Evolutionary conservation across 2,888 invertebrate species (phyloP), one percentile per base, ranked within the genome.

Genomic region (Cheilosia vulpina): DNA sequence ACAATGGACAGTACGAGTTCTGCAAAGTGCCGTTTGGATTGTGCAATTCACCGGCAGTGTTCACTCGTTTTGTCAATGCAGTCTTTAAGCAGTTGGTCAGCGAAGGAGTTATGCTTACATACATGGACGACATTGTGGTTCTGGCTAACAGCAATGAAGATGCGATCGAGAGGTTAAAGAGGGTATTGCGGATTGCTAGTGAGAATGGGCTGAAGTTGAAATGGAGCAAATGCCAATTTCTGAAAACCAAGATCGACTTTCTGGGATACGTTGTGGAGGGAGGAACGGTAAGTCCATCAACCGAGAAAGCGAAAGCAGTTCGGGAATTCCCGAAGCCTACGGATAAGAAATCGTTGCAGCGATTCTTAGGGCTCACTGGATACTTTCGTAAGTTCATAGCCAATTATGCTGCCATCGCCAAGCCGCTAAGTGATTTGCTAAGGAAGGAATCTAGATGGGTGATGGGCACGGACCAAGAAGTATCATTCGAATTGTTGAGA

Each of bases 61-160:
- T 41, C 15, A 41, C 41, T 0, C 13, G 41, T 41, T 41, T 41
- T 9, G 41, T 68, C 5, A 53, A 24, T 15, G 15, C 68, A 15
- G 58, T 69, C 0, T 69, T 71, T n/a, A 71, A 24, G 19, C 31
- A 31, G 90, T 91, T 27, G 90, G 34, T 45, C n/a, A 24, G 24
- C 7, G 60, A 41, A 15, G 41, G 41, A 41, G 4, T 41, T 41
- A 41, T 41, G 41, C 41, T 41, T 1, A 41, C 41, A 15, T 41
- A 15, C 15, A 41, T 41, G 15, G 41, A 41, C 41, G 15, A 41
- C 2, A 41, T 41, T 4, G 41, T 41, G 41, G 41, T 41, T 41
- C 1, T 41, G 41, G 41, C 41, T 15, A 15, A 41, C 15, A 41
- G 15, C 7, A 0, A 43, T n/a, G n/a, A 68, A 11, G 66, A 68